Evolutionary conservation across 2,888 invertebrate species (phyloP).

Genomic region (Drosophila dives): DNA sequence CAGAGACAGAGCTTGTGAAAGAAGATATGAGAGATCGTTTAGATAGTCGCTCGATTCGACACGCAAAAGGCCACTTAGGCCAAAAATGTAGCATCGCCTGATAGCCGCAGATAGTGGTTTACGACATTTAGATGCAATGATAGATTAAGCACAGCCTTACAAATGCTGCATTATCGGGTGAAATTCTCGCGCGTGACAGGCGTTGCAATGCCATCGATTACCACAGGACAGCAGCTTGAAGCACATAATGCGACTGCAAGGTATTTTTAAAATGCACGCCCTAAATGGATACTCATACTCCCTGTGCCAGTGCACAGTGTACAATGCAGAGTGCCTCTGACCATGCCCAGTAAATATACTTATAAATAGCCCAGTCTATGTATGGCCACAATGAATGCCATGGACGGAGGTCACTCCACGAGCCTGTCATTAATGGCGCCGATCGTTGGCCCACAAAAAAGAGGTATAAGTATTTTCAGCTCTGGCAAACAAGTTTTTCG

Average conservation of each 20-base stretch:
- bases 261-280: conserved; percentile 70
- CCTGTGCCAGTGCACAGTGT: conserved; percentile 28
- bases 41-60: conserved; percentile 52
- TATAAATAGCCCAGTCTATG: conserved; percentile 55
- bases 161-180: conserved; percentile 59
- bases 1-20: background rate
- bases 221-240: conserved; percentile 34
- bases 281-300: conserved; percentile 72
- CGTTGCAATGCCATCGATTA: conserved; percentile 75
- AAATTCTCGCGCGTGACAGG: conserved; percentile 76
- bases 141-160: conserved; percentile 48
- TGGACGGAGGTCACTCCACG: conserved; percentile 50
- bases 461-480: conserved; percentile 55
- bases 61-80: conserved; percentile 80
- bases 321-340: conserved; percentile 1
- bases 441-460: conserved; percentile 77
- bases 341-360: conserved; percentile 31
- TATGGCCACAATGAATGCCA: conserved; percentile 33
- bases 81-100: conserved; percentile 71
- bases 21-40: conserved; percentile 56
- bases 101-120: conserved; percentile 25
- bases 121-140: conserved; percentile 54
- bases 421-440: conserved; percentile 80
- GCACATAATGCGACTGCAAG: conserved; percentile 18
- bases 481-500: conserved; percentile 55